phyloP scores from a whole-genome alignment of 1,140 invertebrate species.

The Tetragnatha versicolor region DNA sequence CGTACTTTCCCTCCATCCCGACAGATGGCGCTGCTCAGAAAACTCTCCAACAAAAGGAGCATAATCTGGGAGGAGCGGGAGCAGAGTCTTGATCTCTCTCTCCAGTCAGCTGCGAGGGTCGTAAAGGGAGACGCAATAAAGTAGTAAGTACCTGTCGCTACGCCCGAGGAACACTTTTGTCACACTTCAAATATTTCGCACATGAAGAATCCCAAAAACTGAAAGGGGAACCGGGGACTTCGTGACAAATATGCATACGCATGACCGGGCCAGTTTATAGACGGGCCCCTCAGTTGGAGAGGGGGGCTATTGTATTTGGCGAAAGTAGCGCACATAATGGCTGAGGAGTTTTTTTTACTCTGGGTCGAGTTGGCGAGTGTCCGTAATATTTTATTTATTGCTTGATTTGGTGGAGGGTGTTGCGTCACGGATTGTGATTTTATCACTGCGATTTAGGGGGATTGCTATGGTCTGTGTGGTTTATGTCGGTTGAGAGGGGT shows the following conservation, averaged over 20 bases:
- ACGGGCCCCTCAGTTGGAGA: not conserved
- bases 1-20: not conserved
- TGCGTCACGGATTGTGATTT: no score
- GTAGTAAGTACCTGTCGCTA: constrained; percentile 49
- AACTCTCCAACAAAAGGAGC: not conserved
- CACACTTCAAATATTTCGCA: constrained; percentile 46
- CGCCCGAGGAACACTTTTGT: constrained; percentile 45
- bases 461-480: no score
- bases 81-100: not conserved
- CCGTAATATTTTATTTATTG: no score
- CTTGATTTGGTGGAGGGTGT: not conserved
- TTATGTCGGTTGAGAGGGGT: no score
- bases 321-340: not conserved
- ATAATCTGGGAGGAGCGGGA: not conserved
- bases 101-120: constrained; percentile 48
- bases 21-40: constrained; percentile 22
- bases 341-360: not conserved
- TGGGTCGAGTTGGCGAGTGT: no score
- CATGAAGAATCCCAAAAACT: constrained; percentile 37
- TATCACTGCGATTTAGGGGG: no score
- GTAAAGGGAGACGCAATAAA: constrained; percentile 49
- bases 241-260: constrained; percentile 50
- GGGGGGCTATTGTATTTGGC: constrained; percentile 4
- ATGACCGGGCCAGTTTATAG: constrained; percentile 44
- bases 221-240: constrained; percentile 6